These are phyloP conservation scores for Dasysyrphus albostriatus DNA, from an alignment of 2,888 invertebrate species.

Conservation along the genomic window DNA sequence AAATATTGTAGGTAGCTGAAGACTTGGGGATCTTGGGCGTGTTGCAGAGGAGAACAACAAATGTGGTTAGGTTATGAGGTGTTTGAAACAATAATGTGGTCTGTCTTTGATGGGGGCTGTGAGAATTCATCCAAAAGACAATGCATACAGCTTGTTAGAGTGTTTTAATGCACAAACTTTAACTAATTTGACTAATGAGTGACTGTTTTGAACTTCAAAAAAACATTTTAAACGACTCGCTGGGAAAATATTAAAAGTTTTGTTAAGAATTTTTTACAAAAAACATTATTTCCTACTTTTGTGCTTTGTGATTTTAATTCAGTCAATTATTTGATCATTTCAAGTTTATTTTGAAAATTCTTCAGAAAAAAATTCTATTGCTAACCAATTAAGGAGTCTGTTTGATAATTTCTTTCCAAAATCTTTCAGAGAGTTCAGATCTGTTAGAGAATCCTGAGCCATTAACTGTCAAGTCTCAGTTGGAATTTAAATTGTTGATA, in stretches of 20 bases:
- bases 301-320: no score
- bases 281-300: neutral
- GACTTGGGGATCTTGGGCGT: conserved; percentile 34
- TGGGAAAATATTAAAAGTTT: neutral
- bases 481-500: no score
- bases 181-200: neutral
- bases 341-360: no score
- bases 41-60: conserved; percentile 31
- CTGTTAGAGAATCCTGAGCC: no score
- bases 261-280: neutral
- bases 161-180: neutral
- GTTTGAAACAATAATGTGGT: conserved; percentile 33
- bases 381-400: no score
- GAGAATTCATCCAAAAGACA: conserved; percentile 24
- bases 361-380: no score
- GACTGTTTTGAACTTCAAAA: neutral
- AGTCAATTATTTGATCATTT: no score
- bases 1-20: conserved; percentile 49
- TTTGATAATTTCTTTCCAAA: no score
- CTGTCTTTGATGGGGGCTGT: conserved; percentile 27
- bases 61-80: neutral
- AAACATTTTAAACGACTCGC: neutral
- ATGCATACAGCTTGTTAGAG: neutral
- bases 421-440: no score
- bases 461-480: no score